Evolutionary conservation across 1,140 invertebrate species (phyloP), one percentile per base, ranked within the genome.

Genomic region (Bombus waltoni): DNA sequence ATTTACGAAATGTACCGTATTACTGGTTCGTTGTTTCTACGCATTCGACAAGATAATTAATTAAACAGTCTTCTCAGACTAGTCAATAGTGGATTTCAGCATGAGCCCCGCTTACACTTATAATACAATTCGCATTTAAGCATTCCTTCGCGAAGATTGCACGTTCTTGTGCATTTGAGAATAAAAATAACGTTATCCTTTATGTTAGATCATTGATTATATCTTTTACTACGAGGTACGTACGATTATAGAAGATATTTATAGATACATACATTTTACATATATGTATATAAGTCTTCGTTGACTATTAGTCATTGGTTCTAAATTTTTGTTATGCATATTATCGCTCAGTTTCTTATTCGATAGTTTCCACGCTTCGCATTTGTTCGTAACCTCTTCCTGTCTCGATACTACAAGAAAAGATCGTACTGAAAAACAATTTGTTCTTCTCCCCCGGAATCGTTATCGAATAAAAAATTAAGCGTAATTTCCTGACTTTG

Each of bases 241-340:
- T 62, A 80, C 59, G 59, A 85, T 44, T 80, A 85, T 32, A 76
- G 42, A 18, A 73, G 42, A 53, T 90, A 87, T 87, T 81, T 86
- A 28, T 86, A 87, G 25, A 62, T 85, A 85, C 75, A 86, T 91
- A 86, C 40, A 85, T 59, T 73, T 15, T 86, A 86, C 85, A 86
- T 83, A 87, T 86, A 87, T 53, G 40, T 76, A 84, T 77, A 78
- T 47, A 72, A 81, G 35, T 85, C 22, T 86, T 81, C 47, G 62
- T 66, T 66, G 62, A 65, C 66, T 66, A 66, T 81, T 57, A 59
- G 44, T 62, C 66, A 65, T 35, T 70, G 70, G 57, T 88, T 78
- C 68, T 22, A 70, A 72, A 47, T 44, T 47, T 86, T 42, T 53
- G 28, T 40, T 44, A 42, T 22, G 11, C 9, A n/a, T n/a, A 59